A percentile compares a stretch with the other conserved stretches of the same genome.
phyloP scores from a whole-genome alignment of 2,888 invertebrate species.

The Odontocerum albicorne region DNA sequence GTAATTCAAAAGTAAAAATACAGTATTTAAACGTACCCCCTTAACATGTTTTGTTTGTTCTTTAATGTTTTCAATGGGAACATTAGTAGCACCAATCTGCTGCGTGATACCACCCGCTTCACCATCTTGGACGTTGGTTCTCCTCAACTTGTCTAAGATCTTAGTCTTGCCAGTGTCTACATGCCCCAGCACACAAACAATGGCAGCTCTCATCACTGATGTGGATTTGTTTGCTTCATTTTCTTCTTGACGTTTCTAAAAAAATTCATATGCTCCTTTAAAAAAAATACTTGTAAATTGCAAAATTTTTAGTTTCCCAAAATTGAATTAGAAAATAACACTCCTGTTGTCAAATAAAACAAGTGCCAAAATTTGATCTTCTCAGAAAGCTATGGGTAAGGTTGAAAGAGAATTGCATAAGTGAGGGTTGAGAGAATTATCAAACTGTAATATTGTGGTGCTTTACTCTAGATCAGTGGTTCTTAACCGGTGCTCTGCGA shows the following conservation, averaged over 20 bases:
- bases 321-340: too few species aligned
- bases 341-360: too few species aligned
- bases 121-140: conserved; percentile 90
- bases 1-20: background rate
- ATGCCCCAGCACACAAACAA: conserved; percentile 98
- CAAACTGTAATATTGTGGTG: too few species aligned
- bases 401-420: too few species aligned
- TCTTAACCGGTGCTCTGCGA: too few species aligned
- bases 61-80: conserved; percentile 92
- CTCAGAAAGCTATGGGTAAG: too few species aligned
- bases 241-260: conserved; percentile 54
- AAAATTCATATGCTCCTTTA: too few species aligned
- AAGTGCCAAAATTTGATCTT: too few species aligned
- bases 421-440: too few species aligned
- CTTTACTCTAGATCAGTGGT: too few species aligned
- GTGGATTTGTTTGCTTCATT: conserved; percentile 52
- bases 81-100: conserved; percentile 99
- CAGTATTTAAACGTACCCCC: conserved; percentile 63
- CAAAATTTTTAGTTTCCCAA: too few species aligned
- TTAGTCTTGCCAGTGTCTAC: conserved; percentile 99
- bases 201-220: conserved; percentile 81
- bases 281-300: too few species aligned
- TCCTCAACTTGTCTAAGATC: conserved; percentile 91
- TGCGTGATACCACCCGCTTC: conserved; percentile 99
- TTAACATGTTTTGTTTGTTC: conserved; percentile 94